phyloP scores from a whole-genome alignment of 2,797 vertebrate genomes.

The Coendou prehensilis region DNA sequence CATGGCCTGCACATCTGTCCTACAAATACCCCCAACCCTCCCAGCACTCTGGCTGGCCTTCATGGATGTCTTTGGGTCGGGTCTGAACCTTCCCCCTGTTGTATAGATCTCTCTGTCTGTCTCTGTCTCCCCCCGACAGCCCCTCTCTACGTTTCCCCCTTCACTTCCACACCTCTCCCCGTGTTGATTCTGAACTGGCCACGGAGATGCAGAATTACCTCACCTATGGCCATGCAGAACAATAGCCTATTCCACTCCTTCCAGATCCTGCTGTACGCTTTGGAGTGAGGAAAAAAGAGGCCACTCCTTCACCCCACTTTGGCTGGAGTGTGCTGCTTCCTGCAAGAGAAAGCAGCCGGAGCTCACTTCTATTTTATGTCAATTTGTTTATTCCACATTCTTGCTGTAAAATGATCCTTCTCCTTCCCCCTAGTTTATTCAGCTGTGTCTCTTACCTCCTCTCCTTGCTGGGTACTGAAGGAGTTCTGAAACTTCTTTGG shows the following conservation, averaged over 20 bases:
- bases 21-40: not conserved
- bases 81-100: too few species aligned
- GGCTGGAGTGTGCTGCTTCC: not conserved
- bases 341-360: not conserved
- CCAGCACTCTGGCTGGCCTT: not conserved
- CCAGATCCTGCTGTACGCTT: not conserved
- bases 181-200: not conserved
- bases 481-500: not conserved
- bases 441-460: not conserved
- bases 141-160: not conserved
- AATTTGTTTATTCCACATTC: not conserved
- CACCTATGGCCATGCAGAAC: not conserved
- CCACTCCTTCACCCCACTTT: not conserved
- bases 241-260: not conserved
- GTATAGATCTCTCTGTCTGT: too few species aligned
- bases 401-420: not conserved
- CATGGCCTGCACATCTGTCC: rapidly evolving
- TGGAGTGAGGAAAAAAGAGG: too few species aligned
- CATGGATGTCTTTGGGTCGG: not conserved
- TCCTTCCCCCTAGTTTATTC: not conserved
- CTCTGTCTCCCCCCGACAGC: too few species aligned
- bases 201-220: not conserved
- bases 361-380: not conserved
- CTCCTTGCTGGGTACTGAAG: not conserved
- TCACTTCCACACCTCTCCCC: not conserved